phyloP scores from a whole-genome alignment of 2,113 vertebrate species.

The Syngnathus floridae region DNA sequence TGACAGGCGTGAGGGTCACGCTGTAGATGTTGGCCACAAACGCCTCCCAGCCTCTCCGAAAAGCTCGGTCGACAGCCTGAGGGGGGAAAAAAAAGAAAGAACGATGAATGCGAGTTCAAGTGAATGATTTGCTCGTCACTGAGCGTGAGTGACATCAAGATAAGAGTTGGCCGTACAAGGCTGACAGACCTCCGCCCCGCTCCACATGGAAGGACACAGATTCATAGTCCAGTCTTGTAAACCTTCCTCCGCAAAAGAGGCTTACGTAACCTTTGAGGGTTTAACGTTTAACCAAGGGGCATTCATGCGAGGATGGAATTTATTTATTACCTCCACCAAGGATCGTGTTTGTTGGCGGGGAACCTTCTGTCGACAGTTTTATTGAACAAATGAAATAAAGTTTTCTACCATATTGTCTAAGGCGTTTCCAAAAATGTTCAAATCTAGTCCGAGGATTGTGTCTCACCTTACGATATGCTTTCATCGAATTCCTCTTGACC shows the following conservation, averaged over 20 bases:
- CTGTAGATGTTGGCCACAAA: conserved; percentile 73
- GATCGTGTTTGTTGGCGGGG: background rate
- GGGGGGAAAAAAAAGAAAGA: background rate
- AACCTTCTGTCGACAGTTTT: no score
- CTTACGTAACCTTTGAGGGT: conserved; percentile 29
- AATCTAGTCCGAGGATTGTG: background rate
- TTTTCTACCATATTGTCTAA: background rate
- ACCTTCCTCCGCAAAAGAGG: conserved; percentile 33
- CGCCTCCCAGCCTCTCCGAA: conserved; percentile 71
- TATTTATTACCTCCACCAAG: conserved; percentile 12
- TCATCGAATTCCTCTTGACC: conserved; percentile 61
- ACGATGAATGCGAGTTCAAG: conserved; percentile 37
- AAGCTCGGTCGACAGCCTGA: conserved; percentile 68
- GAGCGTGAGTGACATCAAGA: conserved; percentile 28
- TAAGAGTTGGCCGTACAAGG: conserved; percentile 19
- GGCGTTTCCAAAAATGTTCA: background rate
- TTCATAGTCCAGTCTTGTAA: background rate
- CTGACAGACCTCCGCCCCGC: conserved; percentile 41
- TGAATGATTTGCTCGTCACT: conserved; percentile 2
- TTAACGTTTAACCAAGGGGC: conserved; percentile 38
- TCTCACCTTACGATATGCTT: conserved; percentile 69
- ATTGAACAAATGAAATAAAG: background rate
- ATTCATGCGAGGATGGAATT: conserved; percentile 9
- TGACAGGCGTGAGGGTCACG: conserved; percentile 61
- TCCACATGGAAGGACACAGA: background rate